Percentiles rank a stretch among this genome's conserved stretches.
Evolutionary conservation across 2,888 invertebrate genomes (phyloP).

Genomic region (Trichopoda pennipes): DNA sequence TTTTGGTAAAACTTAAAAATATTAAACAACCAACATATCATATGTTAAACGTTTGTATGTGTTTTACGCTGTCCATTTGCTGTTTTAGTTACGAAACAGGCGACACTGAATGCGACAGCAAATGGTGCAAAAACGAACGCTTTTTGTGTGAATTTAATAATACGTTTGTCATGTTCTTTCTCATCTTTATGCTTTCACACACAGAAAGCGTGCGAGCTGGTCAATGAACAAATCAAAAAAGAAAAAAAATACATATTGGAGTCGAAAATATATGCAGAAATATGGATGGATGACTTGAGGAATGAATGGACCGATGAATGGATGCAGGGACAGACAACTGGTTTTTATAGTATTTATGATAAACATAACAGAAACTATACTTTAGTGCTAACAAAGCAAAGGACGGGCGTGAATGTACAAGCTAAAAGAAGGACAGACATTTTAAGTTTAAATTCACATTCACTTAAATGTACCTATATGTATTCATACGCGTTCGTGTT

Average conservation of each 20-base stretch:
- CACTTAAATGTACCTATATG: no score
- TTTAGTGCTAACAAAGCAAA: background rate
- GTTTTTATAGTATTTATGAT: conserved; percentile 32
- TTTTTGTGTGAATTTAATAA: conserved; percentile 80
- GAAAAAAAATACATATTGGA: conserved; percentile 1
- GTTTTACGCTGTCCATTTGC: conserved; percentile 40
- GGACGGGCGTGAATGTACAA: background rate
- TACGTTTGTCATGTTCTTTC: conserved; percentile 78
- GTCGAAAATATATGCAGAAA: conserved; percentile 77
- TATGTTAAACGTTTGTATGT: conserved; percentile 37
- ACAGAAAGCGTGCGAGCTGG: conserved; percentile 47
- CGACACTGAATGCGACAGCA: conserved; percentile 75
- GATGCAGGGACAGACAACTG: conserved; percentile 29
- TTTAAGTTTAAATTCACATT: no score
- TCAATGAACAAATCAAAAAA: conserved; percentile 6
- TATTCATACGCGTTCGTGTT: no score
- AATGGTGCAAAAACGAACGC: conserved; percentile 80
- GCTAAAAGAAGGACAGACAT: no score
- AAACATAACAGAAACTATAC: background rate
- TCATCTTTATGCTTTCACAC: conserved; percentile 61
- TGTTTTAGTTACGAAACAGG: conserved; percentile 41
- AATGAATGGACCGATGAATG: conserved; percentile 36
- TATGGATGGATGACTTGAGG: conserved; percentile 69
- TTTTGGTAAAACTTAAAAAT: conserved; percentile 39
- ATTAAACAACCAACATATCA: conserved; percentile 49